Percentiles rank a stretch among this genome's conserved stretches.
Evolutionary conservation across 1,140 invertebrate genomes (phyloP).

Genomic region (Lutraria rhynchaena): DNA sequence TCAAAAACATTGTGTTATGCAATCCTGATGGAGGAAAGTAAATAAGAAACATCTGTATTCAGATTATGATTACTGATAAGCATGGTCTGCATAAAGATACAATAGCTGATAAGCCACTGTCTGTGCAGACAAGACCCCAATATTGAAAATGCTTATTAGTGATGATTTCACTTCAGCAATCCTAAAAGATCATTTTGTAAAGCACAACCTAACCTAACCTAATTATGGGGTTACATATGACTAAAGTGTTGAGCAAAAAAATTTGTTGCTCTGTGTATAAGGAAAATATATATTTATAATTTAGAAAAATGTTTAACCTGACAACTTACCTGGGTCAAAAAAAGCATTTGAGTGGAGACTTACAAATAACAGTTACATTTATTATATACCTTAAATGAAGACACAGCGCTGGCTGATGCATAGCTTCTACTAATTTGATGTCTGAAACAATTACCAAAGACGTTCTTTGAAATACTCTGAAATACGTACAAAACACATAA

Average conservation of each 20-base stretch:
- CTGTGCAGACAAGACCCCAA: too few relatives aligned
- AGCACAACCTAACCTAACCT: neutral
- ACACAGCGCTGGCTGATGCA: neutral
- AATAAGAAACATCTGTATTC: too few relatives aligned
- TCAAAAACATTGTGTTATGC: too few relatives aligned
- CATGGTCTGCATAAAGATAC: too few relatives aligned
- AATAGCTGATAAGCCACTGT: too few relatives aligned
- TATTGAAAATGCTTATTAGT: too few relatives aligned
- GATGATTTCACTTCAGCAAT: too few relatives aligned
- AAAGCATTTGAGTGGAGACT: neutral
- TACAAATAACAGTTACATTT: neutral
- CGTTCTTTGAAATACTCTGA: neutral
- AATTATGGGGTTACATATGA: neutral
- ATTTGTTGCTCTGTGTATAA: neutral
- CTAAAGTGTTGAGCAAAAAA: neutral
- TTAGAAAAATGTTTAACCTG: neutral
- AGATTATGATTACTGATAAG: too few relatives aligned
- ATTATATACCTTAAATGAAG: constrained; percentile 7
- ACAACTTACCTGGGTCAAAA: neutral
- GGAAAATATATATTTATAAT: neutral
- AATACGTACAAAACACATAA: neutral
- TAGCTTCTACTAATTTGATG: neutral
- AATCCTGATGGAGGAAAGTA: too few relatives aligned
- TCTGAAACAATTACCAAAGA: neutral
- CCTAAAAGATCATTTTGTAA: too few relatives aligned